Base-by-base conservation (phyloP, 2,888 invertebrate species). In the Corythucha ciliata region DNA sequence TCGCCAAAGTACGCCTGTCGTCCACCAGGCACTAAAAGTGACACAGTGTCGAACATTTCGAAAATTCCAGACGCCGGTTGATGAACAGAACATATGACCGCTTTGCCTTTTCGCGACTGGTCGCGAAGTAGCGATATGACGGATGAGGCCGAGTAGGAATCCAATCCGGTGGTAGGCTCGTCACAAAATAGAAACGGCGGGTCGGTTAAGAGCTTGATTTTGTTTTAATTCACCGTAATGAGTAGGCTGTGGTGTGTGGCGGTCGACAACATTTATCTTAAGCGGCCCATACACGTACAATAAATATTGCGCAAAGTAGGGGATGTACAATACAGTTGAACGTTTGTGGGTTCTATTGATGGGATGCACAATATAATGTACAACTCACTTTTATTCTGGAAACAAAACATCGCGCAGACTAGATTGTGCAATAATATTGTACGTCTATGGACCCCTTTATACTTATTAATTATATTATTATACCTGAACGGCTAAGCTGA, bases 121-220 rank as follows among this genome's bases (percentile, higher is more conserved):
- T 74, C 73, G 24, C 77, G 72, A 20, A 87, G 69, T 0, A 82
- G 78, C 53, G 78, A 76, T 8, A 90, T 79, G 0, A 93, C 85
- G 18, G 80, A 78, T 55, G 79, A 79, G 0, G 94, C 92, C 64
- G 83, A 88, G 68, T 79, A 92, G 60, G 90, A 89, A 68, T 94
- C 94, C 48, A 94, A 68, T 0, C 93, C 91, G 0, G 90, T 89
- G 0, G 93, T 93, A 0, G 91, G 91, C 66, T 94, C 94, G 65
- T 94, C 94, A 66, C 91, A 92, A 69, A 93, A 91, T 44, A 94
- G 69, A 50, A 94, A 76, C 2, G 82, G 80, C 1, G 93, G 93
- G 65, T 93, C 87, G 48, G 84, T 89, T 48, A 93, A 71, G 4
- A 91, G 73, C 86, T 87, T 67, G 50, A 87, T 48, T 8, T 47